Base-by-base conservation (phyloP, 2,113 vertebrate genomes). In the Hyla sarda region DNA sequence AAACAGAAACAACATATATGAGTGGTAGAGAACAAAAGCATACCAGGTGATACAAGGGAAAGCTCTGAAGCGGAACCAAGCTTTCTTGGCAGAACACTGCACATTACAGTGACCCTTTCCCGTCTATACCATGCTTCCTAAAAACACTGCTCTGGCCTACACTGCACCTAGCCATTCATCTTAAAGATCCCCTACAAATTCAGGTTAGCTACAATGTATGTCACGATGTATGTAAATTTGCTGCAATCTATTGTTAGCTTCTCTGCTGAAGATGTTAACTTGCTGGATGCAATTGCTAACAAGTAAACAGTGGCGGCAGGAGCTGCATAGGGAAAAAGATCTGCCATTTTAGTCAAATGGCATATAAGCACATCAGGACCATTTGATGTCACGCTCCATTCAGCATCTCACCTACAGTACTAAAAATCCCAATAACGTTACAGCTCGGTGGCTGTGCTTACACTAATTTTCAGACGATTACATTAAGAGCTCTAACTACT, bases 401-500 rank as follows among this genome's bases (percentile, higher is more conserved):
- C 58, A 81, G 58, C 45, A 71, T 14, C 52, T 69, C 60, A 82
- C 45, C 60, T 82, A 67, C 81, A 71, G 45, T 23, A 67, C 45
- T 71, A 71, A 83, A 72, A 72, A 45, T 32, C 60, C 32, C 69
- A 83, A 83, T 83, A 83, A 58, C 37, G 71, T 83, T 83, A 14
- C 82, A 65, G 72, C 28, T 82, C 71, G 37, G 69, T 45, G n/a
- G 21, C 82, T 45, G 67, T 83, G 50, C 71, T 74, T 83, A 25
- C 14, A 58, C 45, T 71, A 37, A 73, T 84, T 84, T 75, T 62
- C 23, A 75, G 34, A 83, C 50, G 19, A 83, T 74, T 58, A 62
- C 82, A 62, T 62, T 84, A 84, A 84, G 21, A 74, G 23, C 82
- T 74, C 48, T 72, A 83, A 58, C 47, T 71, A 72, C 82, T 83